Conservation (phyloP, 2,797 vertebrate genomes). For the Poeciliopsis turneri region DNA sequence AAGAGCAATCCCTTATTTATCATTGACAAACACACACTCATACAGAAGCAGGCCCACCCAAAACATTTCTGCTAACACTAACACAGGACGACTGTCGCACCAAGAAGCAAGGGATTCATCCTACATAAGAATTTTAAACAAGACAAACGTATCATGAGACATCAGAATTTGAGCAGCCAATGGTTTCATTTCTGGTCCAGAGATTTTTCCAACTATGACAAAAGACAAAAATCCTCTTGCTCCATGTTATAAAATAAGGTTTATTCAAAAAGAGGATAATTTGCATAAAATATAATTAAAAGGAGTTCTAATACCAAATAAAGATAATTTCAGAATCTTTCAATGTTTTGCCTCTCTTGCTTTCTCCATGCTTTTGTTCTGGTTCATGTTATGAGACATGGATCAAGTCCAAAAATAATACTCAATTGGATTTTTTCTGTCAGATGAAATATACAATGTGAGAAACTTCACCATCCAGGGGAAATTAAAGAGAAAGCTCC, state of each 20-base stretch:
- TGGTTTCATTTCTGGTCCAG: slow-evolving; percentile 49
- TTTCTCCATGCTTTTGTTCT: too few species aligned
- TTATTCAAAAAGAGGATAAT: neutral
- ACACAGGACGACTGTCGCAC: neutral
- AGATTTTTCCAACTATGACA: slow-evolving; percentile 55
- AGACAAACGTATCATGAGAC: slow-evolving; percentile 35
- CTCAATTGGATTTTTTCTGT: neutral
- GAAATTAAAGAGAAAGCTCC: neutral
- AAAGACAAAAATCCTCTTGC: slow-evolving; percentile 14
- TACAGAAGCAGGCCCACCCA: slow-evolving; percentile 45
- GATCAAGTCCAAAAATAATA: neutral
- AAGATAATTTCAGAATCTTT: neutral
- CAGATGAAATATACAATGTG: neutral
- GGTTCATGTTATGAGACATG: neutral
- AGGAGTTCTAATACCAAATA: neutral
- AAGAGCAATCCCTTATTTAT: slow-evolving; percentile 72
- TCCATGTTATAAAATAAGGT: neutral
- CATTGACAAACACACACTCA: slow-evolving; percentile 52
- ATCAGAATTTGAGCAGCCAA: slow-evolving; percentile 17
- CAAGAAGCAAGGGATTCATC: neutral
- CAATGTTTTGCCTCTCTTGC: neutral
- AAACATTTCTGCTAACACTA: slow-evolving; percentile 21
- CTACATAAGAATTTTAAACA: neutral
- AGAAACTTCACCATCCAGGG: too few species aligned
- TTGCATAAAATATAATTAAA: slow-evolving; percentile 3